Percentiles rank a stretch among this genome's conserved stretches.
Conservation (phyloP, 2,113 vertebrate genomes). For the Crotalus horridus region DNA sequence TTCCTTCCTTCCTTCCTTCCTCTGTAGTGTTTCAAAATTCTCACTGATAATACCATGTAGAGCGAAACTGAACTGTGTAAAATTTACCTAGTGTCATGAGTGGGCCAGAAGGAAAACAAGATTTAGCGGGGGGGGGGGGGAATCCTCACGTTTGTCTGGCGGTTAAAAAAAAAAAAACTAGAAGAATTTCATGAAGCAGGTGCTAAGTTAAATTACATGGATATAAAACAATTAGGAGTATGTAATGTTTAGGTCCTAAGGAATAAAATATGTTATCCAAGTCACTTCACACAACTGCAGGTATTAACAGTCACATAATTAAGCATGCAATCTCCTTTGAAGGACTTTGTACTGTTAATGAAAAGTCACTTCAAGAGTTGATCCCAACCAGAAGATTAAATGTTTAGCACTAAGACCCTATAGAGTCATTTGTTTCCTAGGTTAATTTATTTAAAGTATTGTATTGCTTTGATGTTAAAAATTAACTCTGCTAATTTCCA, state of each 20-base stretch:
- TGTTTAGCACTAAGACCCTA: neutral
- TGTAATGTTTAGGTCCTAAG: neutral
- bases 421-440: conserved; percentile 12
- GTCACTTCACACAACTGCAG: conserved; percentile 34
- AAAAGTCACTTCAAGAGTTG: conserved; percentile 35
- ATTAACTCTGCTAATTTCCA: neutral
- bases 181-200: neutral
- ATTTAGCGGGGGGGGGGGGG: too few relatives aligned
- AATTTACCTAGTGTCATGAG: neutral
- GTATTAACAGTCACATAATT: conserved; percentile 31
- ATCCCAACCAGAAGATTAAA: conserved; percentile 33
- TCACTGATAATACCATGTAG: neutral
- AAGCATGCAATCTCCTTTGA: conserved; percentile 35
- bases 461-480: neutral
- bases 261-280: neutral
- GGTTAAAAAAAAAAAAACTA: neutral
- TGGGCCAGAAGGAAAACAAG: neutral
- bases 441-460: neutral
- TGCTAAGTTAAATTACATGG: neutral
- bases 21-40: too few relatives aligned
- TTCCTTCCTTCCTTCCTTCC: too few relatives aligned
- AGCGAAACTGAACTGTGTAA: neutral
- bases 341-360: neutral
- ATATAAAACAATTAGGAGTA: conserved; percentile 4
- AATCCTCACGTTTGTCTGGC: neutral